A percentile compares a stretch with the other conserved stretches of the same genome.
These are phyloP conservation scores for Plagodis pulveraria DNA, from an alignment of 2,888 invertebrate species.

Conservation along the genomic window DNA sequence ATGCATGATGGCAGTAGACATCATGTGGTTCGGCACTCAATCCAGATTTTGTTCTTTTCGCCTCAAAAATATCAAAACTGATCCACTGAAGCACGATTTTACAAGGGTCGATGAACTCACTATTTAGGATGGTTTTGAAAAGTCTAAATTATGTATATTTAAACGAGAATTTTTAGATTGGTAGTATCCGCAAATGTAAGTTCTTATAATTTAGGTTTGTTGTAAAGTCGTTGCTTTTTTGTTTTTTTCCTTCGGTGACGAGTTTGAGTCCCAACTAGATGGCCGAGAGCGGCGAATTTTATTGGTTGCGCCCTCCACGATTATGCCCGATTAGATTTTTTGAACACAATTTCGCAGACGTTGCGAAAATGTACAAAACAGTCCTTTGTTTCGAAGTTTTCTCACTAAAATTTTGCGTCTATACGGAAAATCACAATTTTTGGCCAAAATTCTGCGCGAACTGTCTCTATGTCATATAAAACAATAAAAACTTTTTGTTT, in stretches of 20 bases:
- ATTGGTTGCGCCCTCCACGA: conserved; percentile 62
- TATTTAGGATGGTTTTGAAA: conserved; percentile 63
- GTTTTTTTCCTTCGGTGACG: conserved; percentile 77
- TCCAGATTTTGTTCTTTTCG: conserved; percentile 71
- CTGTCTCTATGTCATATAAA: conserved; percentile 70
- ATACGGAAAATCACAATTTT: conserved; percentile 81
- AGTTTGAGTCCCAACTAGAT: conserved; percentile 78
- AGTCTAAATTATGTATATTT: conserved; percentile 61
- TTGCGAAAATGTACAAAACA: conserved; percentile 85
- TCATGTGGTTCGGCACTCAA: conserved; percentile 82
- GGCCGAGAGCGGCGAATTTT: conserved; percentile 69
- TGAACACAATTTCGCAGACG: conserved; percentile 84
- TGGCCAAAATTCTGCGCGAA: conserved; percentile 82
- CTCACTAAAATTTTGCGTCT: conserved; percentile 78
- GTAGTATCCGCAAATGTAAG: conserved; percentile 63
- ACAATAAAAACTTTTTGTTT: conserved; percentile 68
- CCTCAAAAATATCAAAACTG: conserved; percentile 63
- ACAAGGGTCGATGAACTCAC: conserved; percentile 71
- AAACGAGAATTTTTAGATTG: conserved; percentile 74
- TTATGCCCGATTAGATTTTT: conserved; percentile 72
- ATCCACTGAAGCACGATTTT: conserved; percentile 78
- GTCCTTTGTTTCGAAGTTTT: conserved; percentile 82
- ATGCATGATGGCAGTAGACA: conserved; percentile 93
- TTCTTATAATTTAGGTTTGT: conserved; percentile 53
- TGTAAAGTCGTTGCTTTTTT: conserved; percentile 75